Evolutionary conservation across 2,888 invertebrate species (phyloP), one percentile per base, ranked within the genome.

Genomic region (Rhaphigaster nebulosa): DNA sequence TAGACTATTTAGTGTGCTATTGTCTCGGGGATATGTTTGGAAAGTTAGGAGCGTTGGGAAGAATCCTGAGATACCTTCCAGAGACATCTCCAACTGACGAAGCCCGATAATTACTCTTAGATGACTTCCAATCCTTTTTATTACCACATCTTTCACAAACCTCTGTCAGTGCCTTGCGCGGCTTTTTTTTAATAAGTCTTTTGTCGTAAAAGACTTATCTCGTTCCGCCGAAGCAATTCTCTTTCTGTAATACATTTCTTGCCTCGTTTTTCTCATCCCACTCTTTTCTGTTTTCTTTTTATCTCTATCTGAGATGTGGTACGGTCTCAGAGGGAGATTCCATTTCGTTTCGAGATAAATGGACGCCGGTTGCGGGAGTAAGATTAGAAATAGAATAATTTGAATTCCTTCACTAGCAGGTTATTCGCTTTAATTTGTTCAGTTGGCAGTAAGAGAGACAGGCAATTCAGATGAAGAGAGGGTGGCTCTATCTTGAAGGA

Each of bases 381-480:
- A 80, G 80, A 41, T 80, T 80, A 80, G 80, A 80, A 80, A 80
- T 80, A 41, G 80, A 41, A 38, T 80, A 38, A 80, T 80, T 41
- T 80, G 41, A 80, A 26, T 80, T 41, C 80, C 41, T 26, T 15
- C 15, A 6, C 41, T 80, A 41, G 80, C 18, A 80, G 23, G 41
- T 76, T 80, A 12, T 45, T 41, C 26, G 41, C 23, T 80, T 80
- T 41, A 80, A 41, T 45, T 41, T 12, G 10, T 41, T 80, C 41
- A 41, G 41, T 18, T 41, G 12, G 41, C 29, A 65, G 65, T 15
- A 15, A 13, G 3, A 65, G 18, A 65, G 29, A 2, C 65, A 15
- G 18, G 29, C 65, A 29, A 29, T 65, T 65, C 65, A 65, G 6
- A 60, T 6, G 10, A 13, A 29, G 15, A 29, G 29, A 29, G 4